phyloP scores from a whole-genome alignment of 2,888 invertebrate genomes.

The Xylophagus ater region DNA sequence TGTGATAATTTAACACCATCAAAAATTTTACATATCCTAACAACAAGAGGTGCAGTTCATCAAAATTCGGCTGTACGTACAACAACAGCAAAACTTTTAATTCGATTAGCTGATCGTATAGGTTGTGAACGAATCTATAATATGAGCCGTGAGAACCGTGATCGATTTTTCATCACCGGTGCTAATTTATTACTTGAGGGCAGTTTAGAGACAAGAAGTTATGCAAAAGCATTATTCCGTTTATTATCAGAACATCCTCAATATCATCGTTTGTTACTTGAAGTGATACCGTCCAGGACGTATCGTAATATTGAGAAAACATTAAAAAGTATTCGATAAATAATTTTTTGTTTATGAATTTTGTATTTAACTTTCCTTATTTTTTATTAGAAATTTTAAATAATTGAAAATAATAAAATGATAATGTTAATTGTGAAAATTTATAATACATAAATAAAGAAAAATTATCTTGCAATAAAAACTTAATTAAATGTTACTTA shows the following conservation, averaged over 20 bases:
- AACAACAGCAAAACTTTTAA: slow-evolving; percentile 67
- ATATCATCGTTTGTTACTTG: slow-evolving; percentile 64
- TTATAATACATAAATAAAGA: no score
- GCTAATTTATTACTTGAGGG: slow-evolving; percentile 80
- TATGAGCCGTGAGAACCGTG: slow-evolving; percentile 64
- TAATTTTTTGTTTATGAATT: slow-evolving; percentile 42
- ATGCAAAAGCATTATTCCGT: slow-evolving; percentile 68
- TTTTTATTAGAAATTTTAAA: no score
- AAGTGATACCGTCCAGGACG: slow-evolving; percentile 66
- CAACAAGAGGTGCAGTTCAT: slow-evolving; percentile 61
- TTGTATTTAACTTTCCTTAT: no score
- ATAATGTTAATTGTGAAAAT: no score
- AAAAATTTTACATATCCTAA: slow-evolving; percentile 54
- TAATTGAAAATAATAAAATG: no score
- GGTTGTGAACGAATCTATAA: slow-evolving; percentile 63
- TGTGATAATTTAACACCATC: slow-evolving; percentile 61
- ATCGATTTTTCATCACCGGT: slow-evolving; percentile 65
- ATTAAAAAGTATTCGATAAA: slow-evolving; percentile 38
- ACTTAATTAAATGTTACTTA: no score
- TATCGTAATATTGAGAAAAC: slow-evolving; percentile 77
- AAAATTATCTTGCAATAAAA: no score
- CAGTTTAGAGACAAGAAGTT: slow-evolving; percentile 70
- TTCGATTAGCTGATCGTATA: slow-evolving; percentile 57
- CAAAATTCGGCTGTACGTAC: slow-evolving; percentile 81
- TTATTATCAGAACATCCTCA: slow-evolving; percentile 59